Evolutionary conservation across 2,888 invertebrate genomes (phyloP).

Genomic region (Synanthedon formicaeformis): DNA sequence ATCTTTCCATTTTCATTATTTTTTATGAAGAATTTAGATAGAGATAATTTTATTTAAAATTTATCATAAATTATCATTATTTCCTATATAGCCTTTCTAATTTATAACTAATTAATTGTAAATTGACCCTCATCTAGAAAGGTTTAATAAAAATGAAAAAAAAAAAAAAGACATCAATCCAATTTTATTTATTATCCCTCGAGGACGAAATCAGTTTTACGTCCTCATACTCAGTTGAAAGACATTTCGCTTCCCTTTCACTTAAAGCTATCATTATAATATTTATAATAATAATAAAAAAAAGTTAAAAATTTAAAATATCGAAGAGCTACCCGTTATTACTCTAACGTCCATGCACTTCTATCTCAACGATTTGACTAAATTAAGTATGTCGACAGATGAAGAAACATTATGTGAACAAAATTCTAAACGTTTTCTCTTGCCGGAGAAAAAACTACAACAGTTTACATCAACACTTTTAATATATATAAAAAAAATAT

Average conservation of each 20-base stretch:
- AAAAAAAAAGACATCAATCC: too few relatives aligned
- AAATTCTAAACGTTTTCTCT: conserved; percentile 58
- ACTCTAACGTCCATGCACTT: conserved; percentile 54
- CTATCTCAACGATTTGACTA: conserved; percentile 55
- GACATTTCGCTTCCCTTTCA: conserved; percentile 11
- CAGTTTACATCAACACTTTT: conserved; percentile 45
- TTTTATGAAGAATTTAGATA: conserved; percentile 1
- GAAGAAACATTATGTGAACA: conserved; percentile 66
- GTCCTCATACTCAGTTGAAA: too few relatives aligned
- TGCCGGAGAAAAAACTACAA: conserved; percentile 67
- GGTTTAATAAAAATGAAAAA: too few relatives aligned
- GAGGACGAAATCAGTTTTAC: too few relatives aligned
- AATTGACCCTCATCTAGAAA: background rate
- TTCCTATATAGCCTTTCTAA: background rate
- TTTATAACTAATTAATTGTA: background rate
- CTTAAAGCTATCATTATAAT: conserved; percentile 43
- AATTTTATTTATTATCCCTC: too few relatives aligned
- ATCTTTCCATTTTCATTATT: conserved; percentile 1
- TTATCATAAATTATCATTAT: conserved; percentile 6
- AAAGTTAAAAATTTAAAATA: conserved; percentile 29
- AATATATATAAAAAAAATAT: conserved; percentile 26
- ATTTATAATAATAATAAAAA: conserved; percentile 24
- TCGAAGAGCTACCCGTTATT: conserved; percentile 55
- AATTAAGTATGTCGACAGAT: conserved; percentile 66
- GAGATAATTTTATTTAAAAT: conserved; percentile 7